These are phyloP conservation scores for Lasioglossum marginatum DNA, from an alignment of 2,888 invertebrate genomes.

Conservation along the genomic window DNA sequence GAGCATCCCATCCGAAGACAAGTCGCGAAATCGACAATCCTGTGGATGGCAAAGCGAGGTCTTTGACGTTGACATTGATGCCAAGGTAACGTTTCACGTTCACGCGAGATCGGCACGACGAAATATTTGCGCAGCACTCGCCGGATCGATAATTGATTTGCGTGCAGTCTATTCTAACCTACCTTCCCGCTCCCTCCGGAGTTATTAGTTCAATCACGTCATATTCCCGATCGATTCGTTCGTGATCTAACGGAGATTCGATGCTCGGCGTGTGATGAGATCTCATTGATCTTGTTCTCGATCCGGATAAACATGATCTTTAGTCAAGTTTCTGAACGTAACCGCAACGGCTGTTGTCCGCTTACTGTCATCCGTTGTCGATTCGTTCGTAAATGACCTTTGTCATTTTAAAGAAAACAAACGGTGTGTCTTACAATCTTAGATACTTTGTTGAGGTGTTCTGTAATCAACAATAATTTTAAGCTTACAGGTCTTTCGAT, in stretches of 20 bases:
- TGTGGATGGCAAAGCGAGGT: constrained; percentile 50
- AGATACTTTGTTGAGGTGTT: neutral
- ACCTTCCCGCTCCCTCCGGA: constrained; percentile 40
- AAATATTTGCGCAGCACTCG: constrained; percentile 69
- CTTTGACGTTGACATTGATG: constrained; percentile 39
- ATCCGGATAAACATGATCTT: constrained; percentile 14
- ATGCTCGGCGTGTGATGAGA: neutral
- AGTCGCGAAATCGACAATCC: constrained; percentile 13
- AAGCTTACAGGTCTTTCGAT: neutral
- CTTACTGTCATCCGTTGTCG: constrained; percentile 50
- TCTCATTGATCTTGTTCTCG: neutral
- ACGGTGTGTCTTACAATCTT: neutral
- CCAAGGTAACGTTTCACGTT: constrained; percentile 45
- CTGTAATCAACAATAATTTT: neutral
- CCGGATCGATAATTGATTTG: constrained; percentile 77
- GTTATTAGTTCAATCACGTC: constrained; percentile 51
- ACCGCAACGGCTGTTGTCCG: constrained; percentile 37
- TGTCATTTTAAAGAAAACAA: neutral
- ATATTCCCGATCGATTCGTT: constrained; percentile 40
- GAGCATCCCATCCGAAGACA: constrained; percentile 25
- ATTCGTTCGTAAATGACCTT: constrained; percentile 13
- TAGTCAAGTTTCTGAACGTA: constrained; percentile 42
- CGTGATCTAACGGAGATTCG: constrained; percentile 29
- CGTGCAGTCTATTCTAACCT: constrained; percentile 69
- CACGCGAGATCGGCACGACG: neutral